Percentiles rank a stretch among this genome's conserved stretches.
Conservation (phyloP, 2,113 vertebrate genomes). For the Kryptolebias marmoratus region DNA sequence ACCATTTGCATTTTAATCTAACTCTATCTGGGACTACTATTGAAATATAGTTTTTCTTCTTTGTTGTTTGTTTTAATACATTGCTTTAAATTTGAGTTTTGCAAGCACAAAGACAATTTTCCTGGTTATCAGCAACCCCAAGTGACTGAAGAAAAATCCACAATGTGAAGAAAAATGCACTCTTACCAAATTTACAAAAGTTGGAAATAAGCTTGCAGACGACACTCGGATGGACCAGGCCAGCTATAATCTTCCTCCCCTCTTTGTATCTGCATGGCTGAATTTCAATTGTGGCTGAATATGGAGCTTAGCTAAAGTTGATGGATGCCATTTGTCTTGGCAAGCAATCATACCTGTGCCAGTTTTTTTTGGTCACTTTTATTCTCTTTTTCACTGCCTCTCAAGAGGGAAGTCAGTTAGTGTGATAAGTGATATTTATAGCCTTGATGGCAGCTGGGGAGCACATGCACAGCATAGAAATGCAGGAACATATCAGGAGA, state of each 20-base stretch:
- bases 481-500: slow-evolving; percentile 22
- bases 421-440: slow-evolving; percentile 79
- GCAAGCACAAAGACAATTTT: neutral
- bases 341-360: slow-evolving; percentile 63
- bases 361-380: slow-evolving; percentile 33
- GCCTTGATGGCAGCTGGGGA: slow-evolving; percentile 55
- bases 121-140: neutral
- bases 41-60: too few species aligned
- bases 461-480: slow-evolving; percentile 51
- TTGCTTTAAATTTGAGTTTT: neutral
- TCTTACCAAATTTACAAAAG: neutral
- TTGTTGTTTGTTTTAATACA: neutral
- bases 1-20: slow-evolving; percentile 14
- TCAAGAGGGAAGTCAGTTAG: slow-evolving; percentile 53
- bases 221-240: slow-evolving; percentile 16
- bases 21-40: neutral
- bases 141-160: slow-evolving; percentile 15
- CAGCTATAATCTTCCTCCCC: slow-evolving; percentile 9
- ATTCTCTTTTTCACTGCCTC: slow-evolving; percentile 29
- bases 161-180: neutral
- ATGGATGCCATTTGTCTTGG: slow-evolving; percentile 74
- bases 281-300: slow-evolving; percentile 56
- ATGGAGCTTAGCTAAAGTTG: slow-evolving; percentile 57
- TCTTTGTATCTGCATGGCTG: slow-evolving; percentile 52
- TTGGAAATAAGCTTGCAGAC: neutral